Evolutionary conservation across 2,888 invertebrate genomes (phyloP).

Genomic region (Sabatieria punctata): DNA sequence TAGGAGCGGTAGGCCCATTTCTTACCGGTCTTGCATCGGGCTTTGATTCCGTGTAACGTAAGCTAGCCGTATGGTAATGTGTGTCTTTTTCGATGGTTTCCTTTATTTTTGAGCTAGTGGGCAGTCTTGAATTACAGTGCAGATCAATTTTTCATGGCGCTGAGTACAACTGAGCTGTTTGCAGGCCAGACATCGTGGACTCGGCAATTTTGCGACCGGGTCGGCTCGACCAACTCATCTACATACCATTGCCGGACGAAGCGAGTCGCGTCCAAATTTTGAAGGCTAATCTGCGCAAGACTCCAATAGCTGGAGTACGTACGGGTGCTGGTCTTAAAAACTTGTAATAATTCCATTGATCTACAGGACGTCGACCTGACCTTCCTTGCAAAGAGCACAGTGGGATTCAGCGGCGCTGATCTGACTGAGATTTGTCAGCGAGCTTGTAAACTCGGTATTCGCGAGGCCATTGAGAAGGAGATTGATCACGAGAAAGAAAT

Average conservation of each 20-base stretch:
- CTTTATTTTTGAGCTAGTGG: too few species aligned
- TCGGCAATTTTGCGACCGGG: constrained; percentile 96
- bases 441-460: constrained; percentile 94
- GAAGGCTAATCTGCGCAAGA: constrained; percentile 74
- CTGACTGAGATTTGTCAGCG: constrained; percentile 98
- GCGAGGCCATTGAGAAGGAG: constrained; percentile 91
- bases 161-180: too few species aligned
- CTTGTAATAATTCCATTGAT: neutral
- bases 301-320: constrained; percentile 64
- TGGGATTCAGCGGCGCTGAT: constrained; percentile 96
- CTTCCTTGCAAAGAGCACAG: constrained; percentile 49
- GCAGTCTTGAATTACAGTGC: too few species aligned
- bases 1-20: too few species aligned
- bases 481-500: constrained; percentile 72
- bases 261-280: constrained; percentile 90
- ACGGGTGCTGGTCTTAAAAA: too few species aligned
- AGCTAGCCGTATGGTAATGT: too few species aligned
- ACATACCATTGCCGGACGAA: constrained; percentile 98
- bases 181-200: constrained; percentile 84
- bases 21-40: too few species aligned
- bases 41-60: too few species aligned
- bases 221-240: constrained; percentile 94
- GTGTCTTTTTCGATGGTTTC: too few species aligned
- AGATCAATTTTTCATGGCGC: too few species aligned
- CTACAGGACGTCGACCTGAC: constrained; percentile 65